Conservation (phyloP, 2,888 invertebrate genomes). For the Charanyca ferruginea region DNA sequence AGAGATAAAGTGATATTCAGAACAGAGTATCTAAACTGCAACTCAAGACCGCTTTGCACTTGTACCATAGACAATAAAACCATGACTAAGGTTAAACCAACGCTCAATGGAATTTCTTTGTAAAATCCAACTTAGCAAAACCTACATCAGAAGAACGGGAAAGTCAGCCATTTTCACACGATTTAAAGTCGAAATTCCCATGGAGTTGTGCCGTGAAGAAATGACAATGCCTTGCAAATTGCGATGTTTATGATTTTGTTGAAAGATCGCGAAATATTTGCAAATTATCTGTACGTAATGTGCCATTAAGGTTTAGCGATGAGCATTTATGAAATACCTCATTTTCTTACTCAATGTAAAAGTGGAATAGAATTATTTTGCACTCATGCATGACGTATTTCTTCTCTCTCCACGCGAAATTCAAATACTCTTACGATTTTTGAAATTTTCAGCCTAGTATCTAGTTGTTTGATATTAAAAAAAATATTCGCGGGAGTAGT, state of each 20-base stretch:
- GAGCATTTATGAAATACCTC: slow-evolving; percentile 20
- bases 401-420: no score
- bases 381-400: neutral
- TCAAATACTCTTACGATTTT: no score
- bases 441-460: no score
- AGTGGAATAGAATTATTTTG: neutral
- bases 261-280: slow-evolving; percentile 55
- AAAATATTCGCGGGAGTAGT: no score
- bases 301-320: slow-evolving; percentile 8
- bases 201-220: slow-evolving; percentile 17
- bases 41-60: slow-evolving; percentile 12
- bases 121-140: slow-evolving; percentile 60
- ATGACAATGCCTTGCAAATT: slow-evolving; percentile 62
- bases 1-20: no score
- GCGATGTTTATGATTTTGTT: slow-evolving; percentile 69
- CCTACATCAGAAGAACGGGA: slow-evolving; percentile 7
- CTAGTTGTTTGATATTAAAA: no score
- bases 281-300: slow-evolving; percentile 38
- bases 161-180: slow-evolving; percentile 34
- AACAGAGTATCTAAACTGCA: neutral
- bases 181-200: slow-evolving; percentile 52
- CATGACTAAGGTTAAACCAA: slow-evolving; percentile 60
- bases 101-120: slow-evolving; percentile 71
- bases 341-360: slow-evolving; percentile 7
- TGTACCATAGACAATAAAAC: slow-evolving; percentile 39